Conservation (phyloP, 1,140 invertebrate genomes). For the Drosophila watanabei region DNA sequence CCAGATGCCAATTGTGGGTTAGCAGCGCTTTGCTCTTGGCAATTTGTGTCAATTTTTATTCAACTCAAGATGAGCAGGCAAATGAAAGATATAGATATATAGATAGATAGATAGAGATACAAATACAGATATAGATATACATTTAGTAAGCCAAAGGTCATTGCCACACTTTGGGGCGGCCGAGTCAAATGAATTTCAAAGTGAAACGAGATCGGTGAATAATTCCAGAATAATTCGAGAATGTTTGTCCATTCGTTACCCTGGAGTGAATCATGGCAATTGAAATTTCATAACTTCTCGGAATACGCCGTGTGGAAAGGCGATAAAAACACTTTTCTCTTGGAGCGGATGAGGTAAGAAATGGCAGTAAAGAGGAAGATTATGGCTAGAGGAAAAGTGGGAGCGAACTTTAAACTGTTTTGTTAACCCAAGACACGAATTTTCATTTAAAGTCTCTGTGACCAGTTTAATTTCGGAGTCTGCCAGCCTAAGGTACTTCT, state of each 20-base stretch:
- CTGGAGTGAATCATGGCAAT: conserved; percentile 37
- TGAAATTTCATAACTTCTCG: conserved; percentile 49
- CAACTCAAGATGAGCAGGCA: conserved; percentile 3
- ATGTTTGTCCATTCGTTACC: conserved; percentile 12
- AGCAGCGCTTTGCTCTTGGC: conserved; percentile 47
- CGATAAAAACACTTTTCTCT: conserved; percentile 3
- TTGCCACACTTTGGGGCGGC: conserved; percentile 32
- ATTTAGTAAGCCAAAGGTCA: conserved; percentile 55
- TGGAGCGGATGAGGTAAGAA: conserved; percentile 18
- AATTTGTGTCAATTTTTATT: conserved; percentile 49
- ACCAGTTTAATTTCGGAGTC: background rate
- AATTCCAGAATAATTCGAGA: conserved; percentile 15
- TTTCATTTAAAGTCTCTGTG: background rate
- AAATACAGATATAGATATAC: conserved; percentile 34
- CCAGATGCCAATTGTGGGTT: conserved; percentile 76
- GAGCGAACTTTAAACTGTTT: background rate
- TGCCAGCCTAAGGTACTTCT: background rate
- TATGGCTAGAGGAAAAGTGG: background rate
- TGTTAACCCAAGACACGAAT: background rate
- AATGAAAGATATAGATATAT: conserved; percentile 35
- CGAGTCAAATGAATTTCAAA: conserved; percentile 43
- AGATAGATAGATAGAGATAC: conserved; percentile 46
- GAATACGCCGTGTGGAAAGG: conserved; percentile 4
- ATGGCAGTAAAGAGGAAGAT: background rate
- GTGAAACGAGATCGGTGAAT: conserved; percentile 29